These are phyloP conservation scores for Chaetops frenatus DNA, from an alignment of 2,113 vertebrate species.

Conservation along the genomic window DNA sequence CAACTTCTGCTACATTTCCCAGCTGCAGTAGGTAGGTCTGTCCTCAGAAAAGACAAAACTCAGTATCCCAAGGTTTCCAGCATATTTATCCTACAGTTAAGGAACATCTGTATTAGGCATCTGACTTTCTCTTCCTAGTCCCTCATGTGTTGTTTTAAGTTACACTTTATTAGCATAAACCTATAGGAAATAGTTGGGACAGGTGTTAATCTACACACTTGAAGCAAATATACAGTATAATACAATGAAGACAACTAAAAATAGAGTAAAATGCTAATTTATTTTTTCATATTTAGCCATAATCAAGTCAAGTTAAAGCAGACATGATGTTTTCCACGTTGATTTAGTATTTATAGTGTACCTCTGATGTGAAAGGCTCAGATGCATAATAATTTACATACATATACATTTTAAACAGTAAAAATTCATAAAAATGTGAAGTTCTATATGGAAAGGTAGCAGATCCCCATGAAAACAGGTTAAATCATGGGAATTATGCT, in stretches of 20 bases:
- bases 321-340: conserved; percentile 68
- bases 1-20: neutral
- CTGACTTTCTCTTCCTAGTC: neutral
- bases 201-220: conserved; percentile 44
- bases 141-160: neutral
- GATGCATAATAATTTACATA: conserved; percentile 79
- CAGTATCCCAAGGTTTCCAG: neutral
- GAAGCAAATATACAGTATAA: conserved; percentile 63
- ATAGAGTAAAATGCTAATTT: conserved; percentile 75
- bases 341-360: conserved; percentile 74
- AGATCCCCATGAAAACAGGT: conserved; percentile 56
- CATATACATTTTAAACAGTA: conserved; percentile 81
- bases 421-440: conserved; percentile 70
- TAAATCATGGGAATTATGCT: conserved; percentile 69
- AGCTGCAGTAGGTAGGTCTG: neutral
- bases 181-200: conserved; percentile 24
- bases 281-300: conserved; percentile 76
- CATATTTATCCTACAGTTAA: neutral
- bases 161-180: neutral
- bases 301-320: conserved; percentile 75
- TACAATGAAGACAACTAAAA: conserved; percentile 74
- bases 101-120: neutral
- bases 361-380: conserved; percentile 68
- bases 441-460: conserved; percentile 59
- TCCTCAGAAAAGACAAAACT: neutral